Base-by-base conservation (phyloP, 2,113 vertebrate genomes). In the Chaetura pelagica region DNA sequence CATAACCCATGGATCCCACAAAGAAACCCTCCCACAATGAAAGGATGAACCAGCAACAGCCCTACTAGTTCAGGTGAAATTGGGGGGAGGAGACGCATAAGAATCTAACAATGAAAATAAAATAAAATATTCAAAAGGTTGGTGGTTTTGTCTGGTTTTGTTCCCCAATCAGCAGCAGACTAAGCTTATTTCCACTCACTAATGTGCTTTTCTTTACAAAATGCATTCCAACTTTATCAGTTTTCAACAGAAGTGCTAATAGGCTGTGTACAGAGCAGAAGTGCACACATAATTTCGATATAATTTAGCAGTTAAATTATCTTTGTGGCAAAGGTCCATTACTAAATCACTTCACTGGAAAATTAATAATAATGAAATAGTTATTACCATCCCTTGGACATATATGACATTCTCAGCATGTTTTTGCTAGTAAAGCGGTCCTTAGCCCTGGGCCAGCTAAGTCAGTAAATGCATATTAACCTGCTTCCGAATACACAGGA, bases 261-360 rank as follows among this genome's bases (percentile, higher is more conserved):
- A 87, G 69, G 69, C 78, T 89, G 77, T 32, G 52, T n/a, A 59
- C 30, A 34, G 64, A 75, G 84, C 48, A 24, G 64, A 91, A 93
- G 34, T 5, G 23, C 54, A 66, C 52, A n/a, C 8, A 15, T 34
- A 91, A 96, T 93, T 92, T 52, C 88, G 76, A 88, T 54, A 69
- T 8, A 86, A 94, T 94, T 92, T 62, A 92, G 79, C 35, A 95
- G 79, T 66, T 86, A 66, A 90, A 86, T 93, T 77, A 80, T 80
- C 72, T 86, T 73, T 69, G 85, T 1, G 0, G 75, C 69, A 62
- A 92, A 92, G 51, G 83, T 66, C 88, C 1, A 6, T 88, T 93
- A 74, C 79, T 88, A 88, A 95, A 90, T 86, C 88, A 79, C 30
- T 83, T 79, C 62, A 49, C 46, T 59, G 63, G 71, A 91, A 95